phyloP scores from a whole-genome alignment of 2,888 invertebrate species.

The Tachina fera region DNA sequence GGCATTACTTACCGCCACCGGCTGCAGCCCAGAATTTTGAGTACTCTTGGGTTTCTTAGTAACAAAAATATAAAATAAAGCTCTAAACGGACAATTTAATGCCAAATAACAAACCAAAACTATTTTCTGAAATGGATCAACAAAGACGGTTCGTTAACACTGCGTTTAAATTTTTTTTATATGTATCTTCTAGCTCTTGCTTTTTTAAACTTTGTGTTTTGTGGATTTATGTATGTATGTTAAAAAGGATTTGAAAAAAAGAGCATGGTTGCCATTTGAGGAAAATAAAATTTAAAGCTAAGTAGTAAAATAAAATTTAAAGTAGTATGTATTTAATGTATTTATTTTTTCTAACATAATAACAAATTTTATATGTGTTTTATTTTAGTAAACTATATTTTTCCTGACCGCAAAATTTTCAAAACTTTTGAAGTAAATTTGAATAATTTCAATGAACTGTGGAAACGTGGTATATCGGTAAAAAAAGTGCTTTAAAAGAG shows the following conservation, averaged over 20 bases:
- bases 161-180: slow-evolving; percentile 43
- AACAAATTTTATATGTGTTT: too few species aligned
- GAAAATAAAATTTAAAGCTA: too few species aligned
- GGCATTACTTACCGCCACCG: slow-evolving; percentile 56
- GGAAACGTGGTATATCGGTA: too few species aligned
- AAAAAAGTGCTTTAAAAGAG: too few species aligned
- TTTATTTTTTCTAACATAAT: too few species aligned
- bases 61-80: slow-evolving; percentile 30
- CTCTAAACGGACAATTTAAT: slow-evolving; percentile 54
- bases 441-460: too few species aligned
- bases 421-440: too few species aligned
- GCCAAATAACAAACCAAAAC: slow-evolving; percentile 67
- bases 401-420: too few species aligned
- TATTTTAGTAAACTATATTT: too few species aligned
- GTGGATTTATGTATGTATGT: slow-evolving; percentile 8
- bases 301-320: too few species aligned
- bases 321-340: too few species aligned
- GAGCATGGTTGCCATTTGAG: slow-evolving; percentile 11
- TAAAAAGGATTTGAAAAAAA: slow-evolving; percentile 12
- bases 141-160: slow-evolving; percentile 64
- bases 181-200: not conserved
- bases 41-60: slow-evolving; percentile 28
- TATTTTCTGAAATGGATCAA: slow-evolving; percentile 64
- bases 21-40: slow-evolving; percentile 43
- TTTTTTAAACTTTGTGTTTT: slow-evolving; percentile 15